These are phyloP conservation scores for Ariopsis seemanni DNA, from an alignment of 2,113 vertebrate genomes.

Conservation along the genomic window DNA sequence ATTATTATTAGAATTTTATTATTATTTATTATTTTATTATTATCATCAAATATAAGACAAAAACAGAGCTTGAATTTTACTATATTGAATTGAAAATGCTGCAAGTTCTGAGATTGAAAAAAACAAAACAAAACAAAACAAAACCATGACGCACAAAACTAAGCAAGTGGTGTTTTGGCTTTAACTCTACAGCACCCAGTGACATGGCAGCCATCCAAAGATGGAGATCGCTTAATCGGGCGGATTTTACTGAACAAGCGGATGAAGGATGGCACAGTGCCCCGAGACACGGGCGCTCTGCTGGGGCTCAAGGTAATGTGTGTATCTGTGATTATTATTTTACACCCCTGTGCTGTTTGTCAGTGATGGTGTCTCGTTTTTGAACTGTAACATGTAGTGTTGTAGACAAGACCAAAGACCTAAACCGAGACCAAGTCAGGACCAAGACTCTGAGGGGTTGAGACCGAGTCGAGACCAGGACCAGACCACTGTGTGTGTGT, in stretches of 20 bases:
- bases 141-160: neutral
- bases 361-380: neutral
- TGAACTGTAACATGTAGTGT: neutral
- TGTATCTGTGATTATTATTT: neutral
- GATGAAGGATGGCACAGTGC: conserved; percentile 90
- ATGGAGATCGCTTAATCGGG: conserved; percentile 93
- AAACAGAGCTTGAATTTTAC: neutral
- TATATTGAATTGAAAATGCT: neutral
- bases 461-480: too few relatives aligned
- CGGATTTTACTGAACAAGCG: conserved; percentile 93
- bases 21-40: neutral
- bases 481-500: too few relatives aligned
- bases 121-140: neutral
- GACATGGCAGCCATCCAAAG: conserved; percentile 95
- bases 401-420: too few relatives aligned
- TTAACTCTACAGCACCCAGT: conserved; percentile 82
- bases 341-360: neutral
- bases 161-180: conserved; percentile 46
- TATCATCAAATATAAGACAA: neutral
- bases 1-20: neutral
- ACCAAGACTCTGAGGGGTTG: too few relatives aligned
- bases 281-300: conserved; percentile 88
- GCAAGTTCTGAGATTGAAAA: neutral
- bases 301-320: conserved; percentile 89
- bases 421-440: too few relatives aligned